Conservation (phyloP, 2,113 vertebrate species). For the Stigmatopora nigra region DNA sequence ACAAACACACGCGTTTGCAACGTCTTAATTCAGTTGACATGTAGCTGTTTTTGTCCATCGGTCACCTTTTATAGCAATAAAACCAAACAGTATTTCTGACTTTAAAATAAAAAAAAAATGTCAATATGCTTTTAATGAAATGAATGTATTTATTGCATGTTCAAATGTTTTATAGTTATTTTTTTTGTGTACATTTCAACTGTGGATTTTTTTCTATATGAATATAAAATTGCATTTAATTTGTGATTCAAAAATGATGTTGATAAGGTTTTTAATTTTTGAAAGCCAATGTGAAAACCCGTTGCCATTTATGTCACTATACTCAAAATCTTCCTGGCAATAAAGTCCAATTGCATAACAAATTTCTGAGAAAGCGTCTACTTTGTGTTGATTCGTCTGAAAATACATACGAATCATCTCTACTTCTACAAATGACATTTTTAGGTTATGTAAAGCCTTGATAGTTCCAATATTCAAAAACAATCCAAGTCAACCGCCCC, state of each 20-base stretch:
- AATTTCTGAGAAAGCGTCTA: conserved; percentile 21
- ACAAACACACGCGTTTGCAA: background rate
- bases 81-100: conserved; percentile 67
- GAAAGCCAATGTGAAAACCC: conserved; percentile 69
- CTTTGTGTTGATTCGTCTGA: background rate
- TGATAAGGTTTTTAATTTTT: conserved; percentile 71
- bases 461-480: no score
- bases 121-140: conserved; percentile 68
- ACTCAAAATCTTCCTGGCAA: conserved; percentile 73
- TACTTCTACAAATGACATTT: no score
- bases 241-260: conserved; percentile 58
- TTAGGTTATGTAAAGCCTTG: no score
- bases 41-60: conserved; percentile 8
- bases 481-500: no score
- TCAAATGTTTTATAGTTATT: conserved; percentile 68
- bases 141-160: conserved; percentile 83
- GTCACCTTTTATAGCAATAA: conserved; percentile 56
- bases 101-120: conserved; percentile 43
- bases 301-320: conserved; percentile 64
- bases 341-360: conserved; percentile 69
- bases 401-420: background rate
- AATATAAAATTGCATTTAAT: conserved; percentile 53
- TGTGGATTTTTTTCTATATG: conserved; percentile 48
- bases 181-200: conserved; percentile 67
- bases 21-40: conserved; percentile 32